These are phyloP conservation scores for Cyanoliseus patagonus DNA, from an alignment of 2,113 vertebrate genomes.

Conservation along the genomic window DNA sequence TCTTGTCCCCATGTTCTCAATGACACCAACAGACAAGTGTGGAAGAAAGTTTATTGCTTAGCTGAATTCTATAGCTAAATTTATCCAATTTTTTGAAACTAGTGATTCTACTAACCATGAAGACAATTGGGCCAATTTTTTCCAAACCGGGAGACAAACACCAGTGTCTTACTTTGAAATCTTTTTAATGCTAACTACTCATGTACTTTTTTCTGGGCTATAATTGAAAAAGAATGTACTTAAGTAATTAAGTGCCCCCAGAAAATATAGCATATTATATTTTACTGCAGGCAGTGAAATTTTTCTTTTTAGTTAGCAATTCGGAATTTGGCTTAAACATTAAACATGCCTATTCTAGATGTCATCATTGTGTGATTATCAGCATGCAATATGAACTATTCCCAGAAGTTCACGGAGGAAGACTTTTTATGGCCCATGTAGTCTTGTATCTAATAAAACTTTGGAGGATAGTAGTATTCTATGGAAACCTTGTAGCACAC, in stretches of 20 bases:
- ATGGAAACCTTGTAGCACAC: background rate
- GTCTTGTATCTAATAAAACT: background rate
- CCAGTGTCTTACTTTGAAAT: background rate
- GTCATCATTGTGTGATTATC: background rate
- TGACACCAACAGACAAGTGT: background rate
- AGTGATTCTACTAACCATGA: background rate
- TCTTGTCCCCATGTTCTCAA: background rate
- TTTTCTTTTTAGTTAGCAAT: background rate
- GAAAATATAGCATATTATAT: background rate
- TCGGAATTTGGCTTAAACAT: background rate
- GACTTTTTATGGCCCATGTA: rapidly evolving
- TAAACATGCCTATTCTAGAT: background rate
- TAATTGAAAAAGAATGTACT: background rate
- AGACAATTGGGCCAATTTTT: background rate
- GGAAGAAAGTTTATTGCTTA: background rate
- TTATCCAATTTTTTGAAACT: background rate
- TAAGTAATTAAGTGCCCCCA: background rate
- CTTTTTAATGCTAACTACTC: background rate
- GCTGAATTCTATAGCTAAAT: background rate
- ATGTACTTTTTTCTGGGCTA: background rate
- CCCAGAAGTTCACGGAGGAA: background rate
- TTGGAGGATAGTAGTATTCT: background rate
- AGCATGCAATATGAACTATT: background rate
- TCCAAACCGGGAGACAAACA: background rate
- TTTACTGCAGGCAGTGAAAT: background rate